Conservation (phyloP, 2,797 vertebrate species). For the Spinus pinus region DNA sequence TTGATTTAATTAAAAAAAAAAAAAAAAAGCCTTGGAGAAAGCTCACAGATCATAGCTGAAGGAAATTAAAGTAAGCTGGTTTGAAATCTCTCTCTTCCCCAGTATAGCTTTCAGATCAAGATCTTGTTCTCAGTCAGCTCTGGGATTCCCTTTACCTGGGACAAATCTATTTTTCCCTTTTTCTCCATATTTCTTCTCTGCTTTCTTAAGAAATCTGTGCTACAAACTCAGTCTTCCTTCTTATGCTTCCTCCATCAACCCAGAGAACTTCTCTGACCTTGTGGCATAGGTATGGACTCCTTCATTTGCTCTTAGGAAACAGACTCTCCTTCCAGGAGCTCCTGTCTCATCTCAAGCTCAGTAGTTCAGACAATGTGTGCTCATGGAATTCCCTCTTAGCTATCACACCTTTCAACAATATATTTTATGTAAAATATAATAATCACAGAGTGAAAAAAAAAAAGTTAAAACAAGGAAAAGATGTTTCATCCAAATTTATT, state of each 20-base stretch:
- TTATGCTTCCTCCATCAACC: accelerated
- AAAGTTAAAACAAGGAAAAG: background rate
- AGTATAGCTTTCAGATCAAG: background rate
- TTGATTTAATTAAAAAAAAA: background rate
- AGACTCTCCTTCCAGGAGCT: background rate
- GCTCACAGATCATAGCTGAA: background rate
- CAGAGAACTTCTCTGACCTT: background rate
- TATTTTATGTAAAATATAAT: background rate
- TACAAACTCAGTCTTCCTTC: background rate
- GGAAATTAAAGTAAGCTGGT: background rate
- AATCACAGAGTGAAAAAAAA: background rate
- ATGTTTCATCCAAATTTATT: background rate
- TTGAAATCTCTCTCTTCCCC: background rate
- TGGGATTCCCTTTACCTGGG: background rate
- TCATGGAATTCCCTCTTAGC: background rate
- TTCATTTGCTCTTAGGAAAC: background rate
- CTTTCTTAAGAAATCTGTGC: background rate
- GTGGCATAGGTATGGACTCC: background rate
- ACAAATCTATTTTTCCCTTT: background rate
- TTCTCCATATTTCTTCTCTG: background rate
- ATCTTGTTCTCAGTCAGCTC: background rate
- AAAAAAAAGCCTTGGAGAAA: background rate
- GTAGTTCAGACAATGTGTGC: background rate
- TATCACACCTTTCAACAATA: background rate
- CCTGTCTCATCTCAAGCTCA: background rate